phyloP scores from a whole-genome alignment of 2,888 invertebrate genomes.

The Arge pagana region DNA sequence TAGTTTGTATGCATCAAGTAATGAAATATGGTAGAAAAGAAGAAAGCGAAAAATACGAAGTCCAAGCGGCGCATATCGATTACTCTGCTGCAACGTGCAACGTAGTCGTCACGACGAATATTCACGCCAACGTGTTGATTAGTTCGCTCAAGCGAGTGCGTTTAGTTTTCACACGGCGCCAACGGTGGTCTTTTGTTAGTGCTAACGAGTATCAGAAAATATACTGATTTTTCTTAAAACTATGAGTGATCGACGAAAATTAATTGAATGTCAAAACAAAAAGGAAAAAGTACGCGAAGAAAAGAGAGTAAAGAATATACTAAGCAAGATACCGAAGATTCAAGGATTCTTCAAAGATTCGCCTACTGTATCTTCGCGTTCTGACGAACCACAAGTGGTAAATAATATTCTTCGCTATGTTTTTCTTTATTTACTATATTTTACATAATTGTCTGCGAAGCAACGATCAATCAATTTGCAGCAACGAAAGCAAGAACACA shows the following conservation, averaged over 20 bases:
- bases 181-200: background rate
- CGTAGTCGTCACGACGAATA: too few relatives aligned
- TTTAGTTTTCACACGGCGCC: background rate
- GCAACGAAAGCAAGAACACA: too few relatives aligned
- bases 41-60: conserved; percentile 5
- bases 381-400: too few relatives aligned
- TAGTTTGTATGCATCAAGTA: too few relatives aligned
- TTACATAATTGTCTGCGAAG: too few relatives aligned
- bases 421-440: too few relatives aligned
- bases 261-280: conserved; percentile 2
- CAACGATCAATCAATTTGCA: too few relatives aligned
- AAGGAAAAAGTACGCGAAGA: conserved; percentile 4
- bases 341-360: too few relatives aligned
- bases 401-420: conserved; percentile 12
- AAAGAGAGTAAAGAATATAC: conserved; percentile 9
- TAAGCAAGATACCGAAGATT: conserved; percentile 17
- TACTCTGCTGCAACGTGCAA: background rate
- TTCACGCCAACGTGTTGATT: background rate
- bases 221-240: conserved; percentile 1
- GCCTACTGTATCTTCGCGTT: too few relatives aligned
- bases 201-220: conserved; percentile 6
- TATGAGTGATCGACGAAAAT: conserved; percentile 12
- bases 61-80: conserved; percentile 3
- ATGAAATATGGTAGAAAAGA: conserved; percentile 1
- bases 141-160: background rate